These are phyloP conservation scores for Phlogophora meticulosa DNA, from an alignment of 2,888 invertebrate genomes.

Conservation along the genomic window DNA sequence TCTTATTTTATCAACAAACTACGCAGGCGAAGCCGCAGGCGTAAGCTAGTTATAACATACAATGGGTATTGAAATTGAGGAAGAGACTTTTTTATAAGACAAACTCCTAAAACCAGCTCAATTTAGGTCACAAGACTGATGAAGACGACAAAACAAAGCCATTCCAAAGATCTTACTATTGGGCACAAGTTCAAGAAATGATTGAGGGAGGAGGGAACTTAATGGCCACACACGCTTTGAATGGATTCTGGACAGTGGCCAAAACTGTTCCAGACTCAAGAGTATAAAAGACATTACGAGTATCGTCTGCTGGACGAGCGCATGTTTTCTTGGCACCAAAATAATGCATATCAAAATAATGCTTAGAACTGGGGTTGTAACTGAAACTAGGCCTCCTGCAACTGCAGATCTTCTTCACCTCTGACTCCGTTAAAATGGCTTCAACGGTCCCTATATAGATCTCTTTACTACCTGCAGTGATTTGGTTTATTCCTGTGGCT, in stretches of 20 bases:
- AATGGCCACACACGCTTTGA: conserved; percentile 19
- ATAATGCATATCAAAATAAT: conserved; percentile 32
- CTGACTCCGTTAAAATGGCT: too few species aligned
- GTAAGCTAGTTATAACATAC: too few species aligned
- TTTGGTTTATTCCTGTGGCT: too few species aligned
- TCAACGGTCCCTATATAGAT: too few species aligned
- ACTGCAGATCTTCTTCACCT: too few species aligned
- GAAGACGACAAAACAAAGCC: not conserved
- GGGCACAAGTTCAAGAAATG: conserved; percentile 45
- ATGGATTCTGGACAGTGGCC: conserved; percentile 34
- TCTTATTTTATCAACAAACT: too few species aligned
- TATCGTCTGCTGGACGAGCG: not conserved
- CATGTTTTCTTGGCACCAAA: conserved; percentile 42
- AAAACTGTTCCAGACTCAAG: conserved; percentile 8
- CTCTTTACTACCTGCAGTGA: too few species aligned
- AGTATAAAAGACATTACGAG: conserved; percentile 27
- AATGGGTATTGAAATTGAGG: too few species aligned
- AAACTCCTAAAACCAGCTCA: too few species aligned
- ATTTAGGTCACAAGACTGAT: not conserved
- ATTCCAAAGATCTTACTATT: conserved; percentile 1
- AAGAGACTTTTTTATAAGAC: too few species aligned
- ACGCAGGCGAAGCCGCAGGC: too few species aligned
- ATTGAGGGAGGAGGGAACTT: conserved; percentile 24
- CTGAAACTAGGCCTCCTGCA: too few species aligned
- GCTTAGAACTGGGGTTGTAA: not conserved